Evolutionary conservation across 1,140 invertebrate genomes (phyloP), one percentile per base, ranked within the genome.

Genomic region (Pseudomyrmex flavicornis): DNA sequence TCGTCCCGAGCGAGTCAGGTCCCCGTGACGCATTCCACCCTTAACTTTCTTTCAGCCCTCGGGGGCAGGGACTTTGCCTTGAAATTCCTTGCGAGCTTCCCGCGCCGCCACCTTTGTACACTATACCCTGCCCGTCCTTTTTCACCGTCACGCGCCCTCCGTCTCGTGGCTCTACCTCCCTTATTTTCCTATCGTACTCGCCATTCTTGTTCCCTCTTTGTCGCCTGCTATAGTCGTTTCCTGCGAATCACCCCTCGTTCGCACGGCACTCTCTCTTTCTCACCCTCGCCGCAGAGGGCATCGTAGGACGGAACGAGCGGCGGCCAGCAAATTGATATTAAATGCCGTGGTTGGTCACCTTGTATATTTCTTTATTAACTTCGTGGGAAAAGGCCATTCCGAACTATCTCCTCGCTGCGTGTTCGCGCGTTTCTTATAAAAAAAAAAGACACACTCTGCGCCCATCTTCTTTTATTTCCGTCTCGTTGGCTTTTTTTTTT

Each of bases 321-420:
- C 46, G 82, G 79, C 82, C 85, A 86, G 90, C 92, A 94, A 94
- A 94, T 93, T 94, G 93, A 93, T 92, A 93, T 92, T 92, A 92
- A 94, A 93, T 92, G 92, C 90, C 89, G 86, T 89, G 91, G 92
- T 89, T 91, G 93, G 91, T 91, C 92, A 92, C 91, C 91, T 91
- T 92, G 90, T 92, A 90, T 92, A 91, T 91, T 92, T 92, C 92
- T 92, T 92, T 92, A 92, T 92, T 92, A 92, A 92, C 91, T 92
- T 73, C 82, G 62, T 63, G 52, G 35, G 82, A 91, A 87, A 86
- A 86, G 85, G 80, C 83, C 82, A 61, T 80, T 66, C n/a, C 59
- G 50, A 12, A 59, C 65, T 76, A 54, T 72, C 84, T 73, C 82
- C 68, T 61, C 44, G 35, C 7, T 35, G 35, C 35, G 52, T 54